Conservation (phyloP, 2,888 invertebrate species). For the Cephus pygmeus region DNA sequence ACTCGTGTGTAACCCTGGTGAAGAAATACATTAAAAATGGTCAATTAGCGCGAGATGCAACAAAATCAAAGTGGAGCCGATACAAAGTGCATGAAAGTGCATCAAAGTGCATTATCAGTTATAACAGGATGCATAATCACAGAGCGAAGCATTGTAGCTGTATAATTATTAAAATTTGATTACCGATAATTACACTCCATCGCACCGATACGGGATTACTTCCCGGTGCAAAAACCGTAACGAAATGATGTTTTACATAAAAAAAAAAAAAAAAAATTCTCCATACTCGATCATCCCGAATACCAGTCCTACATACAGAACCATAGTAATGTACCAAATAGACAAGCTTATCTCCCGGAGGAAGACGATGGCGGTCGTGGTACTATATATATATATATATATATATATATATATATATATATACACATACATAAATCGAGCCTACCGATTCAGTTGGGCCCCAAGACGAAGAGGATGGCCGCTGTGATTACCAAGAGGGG, state of each 20-base stretch:
- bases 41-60: background rate
- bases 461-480: conserved; percentile 10
- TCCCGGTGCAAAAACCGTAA: conserved; percentile 28
- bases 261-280: background rate
- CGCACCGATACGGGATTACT: conserved; percentile 39
- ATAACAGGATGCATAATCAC: background rate
- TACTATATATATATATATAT: background rate
- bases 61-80: background rate
- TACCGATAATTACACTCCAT: conserved; percentile 42
- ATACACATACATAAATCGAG: background rate
- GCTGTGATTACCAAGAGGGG: conserved; percentile 3
- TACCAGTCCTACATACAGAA: background rate
- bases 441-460: background rate
- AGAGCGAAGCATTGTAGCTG: background rate
- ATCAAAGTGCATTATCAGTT: background rate
- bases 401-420: background rate
- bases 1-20: background rate
- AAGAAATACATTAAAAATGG: background rate
- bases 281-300: background rate
- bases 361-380: background rate
- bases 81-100: background rate
- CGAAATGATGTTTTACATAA: background rate
- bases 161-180: conserved; percentile 42
- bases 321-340: background rate
- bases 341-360: background rate